Conservation (phyloP, 2,113 vertebrate genomes). For the Micronycteris hirsuta region DNA sequence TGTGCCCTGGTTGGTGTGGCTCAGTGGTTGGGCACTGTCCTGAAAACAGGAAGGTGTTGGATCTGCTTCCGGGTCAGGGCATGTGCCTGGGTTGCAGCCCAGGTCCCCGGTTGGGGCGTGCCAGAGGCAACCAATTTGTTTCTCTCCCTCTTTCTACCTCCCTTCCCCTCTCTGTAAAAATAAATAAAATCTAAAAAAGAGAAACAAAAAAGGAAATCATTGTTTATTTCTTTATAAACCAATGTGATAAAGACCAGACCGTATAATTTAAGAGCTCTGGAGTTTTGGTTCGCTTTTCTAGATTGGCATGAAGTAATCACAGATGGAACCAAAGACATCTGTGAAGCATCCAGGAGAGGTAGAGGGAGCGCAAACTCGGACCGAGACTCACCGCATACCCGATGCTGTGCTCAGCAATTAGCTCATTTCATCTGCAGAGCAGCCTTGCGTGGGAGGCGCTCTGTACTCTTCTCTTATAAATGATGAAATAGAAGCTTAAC, state of each 20-base stretch:
- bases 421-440: too few relatives aligned
- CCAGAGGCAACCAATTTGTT: too few relatives aligned
- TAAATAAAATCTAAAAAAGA: too few relatives aligned
- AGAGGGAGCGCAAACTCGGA: background rate
- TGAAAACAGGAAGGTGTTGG: too few relatives aligned
- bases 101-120: too few relatives aligned
- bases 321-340: background rate
- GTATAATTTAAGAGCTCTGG: background rate
- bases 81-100: too few relatives aligned
- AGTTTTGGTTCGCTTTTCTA: background rate
- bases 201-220: background rate
- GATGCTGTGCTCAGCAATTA: accelerated
- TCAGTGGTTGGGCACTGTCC: too few relatives aligned
- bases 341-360: background rate
- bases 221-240: background rate
- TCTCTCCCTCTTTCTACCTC: too few relatives aligned
- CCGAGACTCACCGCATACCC: accelerated
- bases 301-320: background rate
- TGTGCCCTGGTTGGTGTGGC: too few relatives aligned
- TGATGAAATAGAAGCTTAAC: background rate
- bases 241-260: background rate
- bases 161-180: too few relatives aligned
- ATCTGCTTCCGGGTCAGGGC: too few relatives aligned
- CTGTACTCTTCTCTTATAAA: background rate
- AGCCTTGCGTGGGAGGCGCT: background rate